Percentiles rank a stretch among this genome's conserved stretches.
Evolutionary conservation across 2,888 invertebrate species (phyloP).

Genomic region (Eupithecia exiguata): DNA sequence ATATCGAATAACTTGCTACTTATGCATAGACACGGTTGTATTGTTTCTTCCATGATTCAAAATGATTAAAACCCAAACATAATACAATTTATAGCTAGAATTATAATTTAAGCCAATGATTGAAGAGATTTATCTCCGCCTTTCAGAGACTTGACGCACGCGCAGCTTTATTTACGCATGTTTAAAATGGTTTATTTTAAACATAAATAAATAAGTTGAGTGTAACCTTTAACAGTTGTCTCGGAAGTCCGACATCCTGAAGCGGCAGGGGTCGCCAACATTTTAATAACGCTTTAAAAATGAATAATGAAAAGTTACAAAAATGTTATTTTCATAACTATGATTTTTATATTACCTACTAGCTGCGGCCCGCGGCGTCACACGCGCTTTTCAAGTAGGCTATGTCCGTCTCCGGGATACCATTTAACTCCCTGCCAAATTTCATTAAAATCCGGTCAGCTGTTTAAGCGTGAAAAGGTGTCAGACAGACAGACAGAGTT

Average conservation of each 20-base stretch:
- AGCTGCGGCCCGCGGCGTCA: too few relatives aligned
- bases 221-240: conserved; percentile 74
- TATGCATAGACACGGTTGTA: neutral
- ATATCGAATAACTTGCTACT: neutral
- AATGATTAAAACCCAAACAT: neutral
- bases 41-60: neutral
- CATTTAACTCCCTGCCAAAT: too few relatives aligned
- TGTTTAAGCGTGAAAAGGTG: too few relatives aligned
- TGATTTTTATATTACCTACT: too few relatives aligned
- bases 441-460: too few relatives aligned
- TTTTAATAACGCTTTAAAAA: conserved; percentile 39
- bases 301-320: neutral
- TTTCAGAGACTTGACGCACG: conserved; percentile 20
- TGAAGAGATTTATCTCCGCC: conserved; percentile 1
- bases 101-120: neutral
- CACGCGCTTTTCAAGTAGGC: too few relatives aligned
- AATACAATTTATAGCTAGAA: neutral
- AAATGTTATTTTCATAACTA: neutral
- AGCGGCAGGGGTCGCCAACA: conserved; percentile 53
- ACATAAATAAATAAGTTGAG: conserved; percentile 71
- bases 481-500: too few relatives aligned
- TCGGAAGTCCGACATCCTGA: conserved; percentile 80
- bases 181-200: conserved; percentile 63
- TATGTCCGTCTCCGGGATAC: too few relatives aligned
- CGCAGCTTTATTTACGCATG: conserved; percentile 50